phyloP scores from a whole-genome alignment of 2,888 invertebrate genomes.

The Napeogenes sylphis region DNA sequence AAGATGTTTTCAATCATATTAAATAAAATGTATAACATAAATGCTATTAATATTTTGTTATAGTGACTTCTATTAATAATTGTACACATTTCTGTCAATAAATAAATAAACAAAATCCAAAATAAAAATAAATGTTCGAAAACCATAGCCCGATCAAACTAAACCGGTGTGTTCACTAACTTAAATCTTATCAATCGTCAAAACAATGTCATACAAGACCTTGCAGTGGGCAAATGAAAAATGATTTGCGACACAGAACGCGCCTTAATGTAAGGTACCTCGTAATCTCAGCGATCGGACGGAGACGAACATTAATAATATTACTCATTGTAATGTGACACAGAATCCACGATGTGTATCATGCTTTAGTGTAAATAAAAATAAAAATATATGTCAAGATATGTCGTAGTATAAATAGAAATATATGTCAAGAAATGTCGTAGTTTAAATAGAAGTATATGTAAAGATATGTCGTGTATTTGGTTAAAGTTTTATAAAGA shows the following conservation, averaged over 20 bases:
- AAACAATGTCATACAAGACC: constrained; percentile 50
- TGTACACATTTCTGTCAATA: no score
- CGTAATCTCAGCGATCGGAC: constrained; percentile 53
- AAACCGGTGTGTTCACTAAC: no score
- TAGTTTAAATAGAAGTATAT: no score
- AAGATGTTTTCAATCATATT: no score
- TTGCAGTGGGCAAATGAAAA: constrained; percentile 36
- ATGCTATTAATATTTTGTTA: no score
- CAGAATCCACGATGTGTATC: constrained; percentile 50
- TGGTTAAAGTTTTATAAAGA: no score
- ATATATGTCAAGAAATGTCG: no score
- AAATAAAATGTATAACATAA: no score
- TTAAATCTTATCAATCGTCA: constrained; percentile 59
- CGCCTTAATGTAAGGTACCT: constrained; percentile 70
- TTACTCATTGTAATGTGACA: constrained; percentile 62
- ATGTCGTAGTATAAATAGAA: neutral
- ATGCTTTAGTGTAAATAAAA: constrained; percentile 23
- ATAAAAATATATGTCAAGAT: neutral
- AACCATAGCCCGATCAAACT: neutral
- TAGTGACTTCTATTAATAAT: no score
- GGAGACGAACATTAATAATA: constrained; percentile 72
- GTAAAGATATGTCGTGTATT: no score
- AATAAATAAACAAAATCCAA: no score
- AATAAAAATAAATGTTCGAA: neutral
- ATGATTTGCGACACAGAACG: constrained; percentile 49